Conservation (phyloP, 2,797 vertebrate genomes). For the Esox masquinongy region DNA sequence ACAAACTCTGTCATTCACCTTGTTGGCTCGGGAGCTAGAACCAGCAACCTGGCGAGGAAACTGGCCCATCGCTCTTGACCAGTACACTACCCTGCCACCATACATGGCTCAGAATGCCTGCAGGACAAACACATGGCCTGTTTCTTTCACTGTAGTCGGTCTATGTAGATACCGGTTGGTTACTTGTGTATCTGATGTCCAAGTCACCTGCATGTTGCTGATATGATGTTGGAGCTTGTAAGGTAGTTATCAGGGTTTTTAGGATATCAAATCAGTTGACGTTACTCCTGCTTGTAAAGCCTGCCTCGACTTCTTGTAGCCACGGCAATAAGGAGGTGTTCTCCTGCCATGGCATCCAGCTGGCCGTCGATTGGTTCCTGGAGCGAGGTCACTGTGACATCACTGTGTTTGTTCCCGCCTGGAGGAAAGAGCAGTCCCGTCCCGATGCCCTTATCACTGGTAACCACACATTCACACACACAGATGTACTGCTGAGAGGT, state of each 20-base stretch:
- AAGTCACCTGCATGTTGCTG: not conserved
- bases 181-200: not conserved
- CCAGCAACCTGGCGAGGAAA: too few species aligned
- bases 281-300: not conserved
- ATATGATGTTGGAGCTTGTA: not conserved
- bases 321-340: conserved; percentile 97
- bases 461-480: conserved; percentile 44
- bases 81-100: not conserved
- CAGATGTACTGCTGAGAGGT: not conserved
- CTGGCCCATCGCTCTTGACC: too few species aligned
- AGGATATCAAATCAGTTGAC: too few species aligned
- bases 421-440: conserved; percentile 93
- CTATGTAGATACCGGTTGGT: not conserved
- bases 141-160: not conserved
- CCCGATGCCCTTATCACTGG: conserved; percentile 94
- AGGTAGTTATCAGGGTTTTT: not conserved
- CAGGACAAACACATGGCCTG: not conserved
- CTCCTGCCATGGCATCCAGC: conserved; percentile 93
- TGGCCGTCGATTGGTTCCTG: conserved; percentile 94
- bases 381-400: conserved; percentile 91
- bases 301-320: conserved; percentile 61
- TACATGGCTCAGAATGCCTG: not conserved
- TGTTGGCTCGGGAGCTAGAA: too few species aligned
- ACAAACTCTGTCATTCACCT: too few species aligned
- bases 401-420: conserved; percentile 93